These are phyloP conservation scores for Pristionchus mayeri DNA, from an alignment of 2,888 invertebrate species.

Conservation along the genomic window DNA sequence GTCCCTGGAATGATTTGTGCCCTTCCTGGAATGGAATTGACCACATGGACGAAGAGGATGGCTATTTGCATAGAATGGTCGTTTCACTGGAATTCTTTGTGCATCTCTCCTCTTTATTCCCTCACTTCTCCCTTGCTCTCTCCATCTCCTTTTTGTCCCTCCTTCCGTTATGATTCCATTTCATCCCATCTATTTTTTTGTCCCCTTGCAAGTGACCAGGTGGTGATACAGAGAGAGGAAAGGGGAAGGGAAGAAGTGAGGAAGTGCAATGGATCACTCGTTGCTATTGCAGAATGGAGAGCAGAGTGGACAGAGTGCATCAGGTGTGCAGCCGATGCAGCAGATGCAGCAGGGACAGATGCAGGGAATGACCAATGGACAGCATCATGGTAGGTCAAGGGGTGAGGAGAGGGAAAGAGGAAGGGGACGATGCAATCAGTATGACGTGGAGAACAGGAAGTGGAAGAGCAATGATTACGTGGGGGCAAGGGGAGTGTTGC, in stretches of 20 bases:
- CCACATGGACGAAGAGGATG: background rate
- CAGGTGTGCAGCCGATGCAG: background rate
- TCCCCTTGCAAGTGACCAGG: constrained; percentile 18
- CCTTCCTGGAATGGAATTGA: constrained; percentile 3
- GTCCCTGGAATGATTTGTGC: background rate
- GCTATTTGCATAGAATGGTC: constrained; percentile 28
- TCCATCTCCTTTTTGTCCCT: background rate
- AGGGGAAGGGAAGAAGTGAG: background rate
- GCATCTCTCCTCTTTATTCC: constrained; percentile 36
- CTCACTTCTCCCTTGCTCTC: constrained; percentile 5
- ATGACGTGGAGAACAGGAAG: constrained; percentile 19
- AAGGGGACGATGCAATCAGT: background rate
- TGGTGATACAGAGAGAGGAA: constrained; percentile 5
- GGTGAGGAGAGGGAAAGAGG: background rate
- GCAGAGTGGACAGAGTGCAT: constrained; percentile 10
- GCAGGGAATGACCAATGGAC: constrained; percentile 21
- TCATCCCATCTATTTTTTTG: background rate
- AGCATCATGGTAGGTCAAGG: background rate
- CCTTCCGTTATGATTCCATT: constrained; percentile 39
- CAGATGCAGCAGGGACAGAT: background rate
- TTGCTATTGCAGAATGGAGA: constrained; percentile 31
- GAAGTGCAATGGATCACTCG: background rate
- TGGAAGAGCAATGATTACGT: too few relatives aligned
- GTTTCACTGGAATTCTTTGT: constrained; percentile 14
- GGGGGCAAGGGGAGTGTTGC: background rate